Evolutionary conservation across 30 jellyfish, hydroid and myxozoan species (phyloP).

Genomic region (Sanderia malayensis): DNA sequence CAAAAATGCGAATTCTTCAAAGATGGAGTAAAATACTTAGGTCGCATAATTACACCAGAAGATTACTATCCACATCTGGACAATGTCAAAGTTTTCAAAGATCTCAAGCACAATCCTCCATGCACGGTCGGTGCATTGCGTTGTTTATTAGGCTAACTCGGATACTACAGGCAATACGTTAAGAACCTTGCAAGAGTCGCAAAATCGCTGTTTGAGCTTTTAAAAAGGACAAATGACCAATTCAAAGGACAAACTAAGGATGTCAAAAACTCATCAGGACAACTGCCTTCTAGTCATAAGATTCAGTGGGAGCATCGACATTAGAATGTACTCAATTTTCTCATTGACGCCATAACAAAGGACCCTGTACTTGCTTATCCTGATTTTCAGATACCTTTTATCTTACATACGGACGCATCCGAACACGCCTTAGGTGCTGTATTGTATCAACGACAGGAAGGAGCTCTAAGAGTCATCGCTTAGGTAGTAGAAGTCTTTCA

Average conservation of each 20-base stretch:
- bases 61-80: constrained; percentile 29
- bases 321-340: constrained; percentile 19
- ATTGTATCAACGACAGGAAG: constrained; percentile 31
- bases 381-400: constrained; percentile 9
- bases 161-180: constrained; percentile 42
- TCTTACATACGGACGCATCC: constrained; percentile 54
- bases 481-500: constrained; percentile 37
- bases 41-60: constrained; percentile 25
- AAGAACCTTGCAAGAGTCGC: constrained; percentile 28
- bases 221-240: constrained; percentile 17
- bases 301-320: constrained; percentile 31
- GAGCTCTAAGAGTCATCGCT: constrained; percentile 32
- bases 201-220: constrained; percentile 23
- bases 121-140: constrained; percentile 48
- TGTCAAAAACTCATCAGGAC: constrained; percentile 11
- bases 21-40: constrained; percentile 36
- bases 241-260: constrained; percentile 7
- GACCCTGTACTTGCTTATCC: constrained; percentile 56
- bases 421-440: constrained; percentile 40
- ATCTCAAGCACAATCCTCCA: constrained; percentile 21
- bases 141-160: constrained; percentile 26
- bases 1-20: constrained; percentile 46
- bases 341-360: constrained; percentile 27
- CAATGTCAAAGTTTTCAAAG: constrained; percentile 28
- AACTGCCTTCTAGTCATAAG: constrained; percentile 22